Evolutionary conservation across 2,888 invertebrate species (phyloP), one percentile per base, ranked within the genome.

Genomic region (Proisotoma minuta): DNA sequence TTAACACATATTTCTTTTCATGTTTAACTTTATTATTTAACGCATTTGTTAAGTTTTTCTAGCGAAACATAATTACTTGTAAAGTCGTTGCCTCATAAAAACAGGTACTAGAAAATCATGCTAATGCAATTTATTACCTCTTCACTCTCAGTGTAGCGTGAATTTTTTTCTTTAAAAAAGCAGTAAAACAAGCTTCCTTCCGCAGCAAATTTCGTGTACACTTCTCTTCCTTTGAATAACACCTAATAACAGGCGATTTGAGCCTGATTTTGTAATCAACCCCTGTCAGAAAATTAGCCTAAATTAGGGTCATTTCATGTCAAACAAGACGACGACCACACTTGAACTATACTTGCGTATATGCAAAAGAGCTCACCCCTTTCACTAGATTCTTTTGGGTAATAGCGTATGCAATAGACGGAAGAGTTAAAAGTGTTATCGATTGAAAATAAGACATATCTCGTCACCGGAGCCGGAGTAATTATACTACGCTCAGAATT

Each of bases 361-460:
- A n/a, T n/a, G n/a, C n/a, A n/a, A n/a, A n/a, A n/a, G n/a, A n/a
- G n/a, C n/a, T n/a, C n/a, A n/a, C n/a, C n/a, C n/a, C n/a, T n/a
- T n/a, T n/a, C n/a, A n/a, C n/a, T n/a, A n/a, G n/a, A n/a, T n/a
- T n/a, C n/a, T n/a, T n/a, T n/a, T n/a, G n/a, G n/a, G 8, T 34
- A 34, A 34, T 34, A 34, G 34, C 34, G 34, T 34, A 34, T 34
- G 34, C 34, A 34, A 10, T n/a, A n/a, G 34, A 15, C 34, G 34
- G 34, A 34, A 34, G 34, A 34, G 34, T 34, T 34, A 34, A 34
- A 27, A 24, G 52, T 3, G 8, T 5, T 52, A 52, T 52, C 52
- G 52, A 52, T 52, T 52, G 28, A 52, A n/a, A n/a, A 27, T 52
- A 52, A 52, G 52, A 52, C 52, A 27, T 52, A 52, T 52, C 52